phyloP scores from a whole-genome alignment of 2,113 vertebrate genomes.

The Bostrychus sinensis region DNA sequence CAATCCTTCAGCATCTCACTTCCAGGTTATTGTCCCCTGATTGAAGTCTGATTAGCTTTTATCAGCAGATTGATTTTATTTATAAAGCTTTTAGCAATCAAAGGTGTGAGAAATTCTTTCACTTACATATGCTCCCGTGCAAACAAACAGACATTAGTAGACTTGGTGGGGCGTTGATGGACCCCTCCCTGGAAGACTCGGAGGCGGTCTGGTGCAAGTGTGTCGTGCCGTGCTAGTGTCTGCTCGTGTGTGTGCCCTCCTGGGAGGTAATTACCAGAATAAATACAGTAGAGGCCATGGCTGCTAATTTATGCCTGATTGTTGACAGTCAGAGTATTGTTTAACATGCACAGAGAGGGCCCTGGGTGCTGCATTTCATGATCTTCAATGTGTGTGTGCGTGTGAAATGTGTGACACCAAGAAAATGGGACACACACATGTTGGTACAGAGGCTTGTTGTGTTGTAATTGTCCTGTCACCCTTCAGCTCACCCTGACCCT shows the following conservation, averaged over 20 bases:
- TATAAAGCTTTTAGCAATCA: constrained; percentile 63
- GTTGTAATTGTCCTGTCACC: constrained; percentile 35
- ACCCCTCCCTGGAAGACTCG: constrained; percentile 51
- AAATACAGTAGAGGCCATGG: constrained; percentile 82
- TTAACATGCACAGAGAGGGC: constrained; percentile 78
- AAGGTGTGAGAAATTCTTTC: constrained; percentile 54
- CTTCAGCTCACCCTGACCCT: constrained; percentile 28
- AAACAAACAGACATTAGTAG: not conserved
- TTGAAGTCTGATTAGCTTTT: constrained; percentile 64
- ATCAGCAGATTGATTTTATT: constrained; percentile 56
- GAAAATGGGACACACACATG: constrained; percentile 11
- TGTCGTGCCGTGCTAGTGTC: constrained; percentile 64
- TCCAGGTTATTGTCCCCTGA: constrained; percentile 68
- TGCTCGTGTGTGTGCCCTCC: constrained; percentile 65
- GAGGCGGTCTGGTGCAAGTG: constrained; percentile 61
- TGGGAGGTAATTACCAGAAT: constrained; percentile 86
- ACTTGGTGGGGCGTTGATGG: constrained; percentile 54
- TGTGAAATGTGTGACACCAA: constrained; percentile 26
- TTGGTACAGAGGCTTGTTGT: constrained; percentile 30
- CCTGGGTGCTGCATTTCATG: constrained; percentile 71
- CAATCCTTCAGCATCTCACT: constrained; percentile 67
- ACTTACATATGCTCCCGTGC: constrained; percentile 48
- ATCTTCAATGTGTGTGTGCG: constrained; percentile 37
- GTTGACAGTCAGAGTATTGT: constrained; percentile 84
- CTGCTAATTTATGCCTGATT: constrained; percentile 84